Evolutionary conservation across 2,888 invertebrate species (phyloP).

Genomic region (Drosophila dives): DNA sequence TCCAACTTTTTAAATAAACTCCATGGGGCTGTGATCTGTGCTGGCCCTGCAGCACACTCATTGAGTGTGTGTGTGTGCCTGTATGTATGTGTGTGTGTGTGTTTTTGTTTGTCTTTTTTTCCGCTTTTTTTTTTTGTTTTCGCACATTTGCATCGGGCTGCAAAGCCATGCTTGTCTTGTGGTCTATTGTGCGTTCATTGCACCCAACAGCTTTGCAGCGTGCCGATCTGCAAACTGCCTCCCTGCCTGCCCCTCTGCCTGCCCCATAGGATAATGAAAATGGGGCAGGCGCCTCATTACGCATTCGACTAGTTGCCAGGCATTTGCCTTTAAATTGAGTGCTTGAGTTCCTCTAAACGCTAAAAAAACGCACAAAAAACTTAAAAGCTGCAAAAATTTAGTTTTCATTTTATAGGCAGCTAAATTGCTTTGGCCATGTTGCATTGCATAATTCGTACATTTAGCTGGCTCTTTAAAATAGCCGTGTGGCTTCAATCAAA

Average conservation of each 20-base stretch:
- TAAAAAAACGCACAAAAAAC: not conserved
- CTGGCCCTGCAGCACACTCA: constrained; percentile 13
- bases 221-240: constrained; percentile 26
- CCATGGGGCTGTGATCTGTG: constrained; percentile 53
- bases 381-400: constrained; percentile 1
- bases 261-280: constrained; percentile 28
- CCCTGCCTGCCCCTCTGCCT: not conserved
- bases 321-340: not conserved
- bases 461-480: not conserved
- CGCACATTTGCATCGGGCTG: constrained; percentile 1
- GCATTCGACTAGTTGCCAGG: constrained; percentile 38
- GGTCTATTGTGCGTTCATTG: constrained; percentile 76
- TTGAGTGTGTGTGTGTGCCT: not conserved
- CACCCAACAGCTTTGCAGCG: constrained; percentile 57
- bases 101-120: constrained; percentile 18
- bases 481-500: constrained; percentile 4
- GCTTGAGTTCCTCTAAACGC: not conserved
- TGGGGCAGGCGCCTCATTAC: constrained; percentile 54
- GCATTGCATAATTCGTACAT: not conserved
- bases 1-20: constrained; percentile 76
- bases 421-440: not conserved
- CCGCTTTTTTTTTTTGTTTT: constrained; percentile 20
- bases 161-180: constrained; percentile 24
- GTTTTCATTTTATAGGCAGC: not conserved
- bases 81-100: constrained; percentile 24